Evolutionary conservation across 2,888 invertebrate species (phyloP).

Genomic region (Tetragonisca angustula): DNA sequence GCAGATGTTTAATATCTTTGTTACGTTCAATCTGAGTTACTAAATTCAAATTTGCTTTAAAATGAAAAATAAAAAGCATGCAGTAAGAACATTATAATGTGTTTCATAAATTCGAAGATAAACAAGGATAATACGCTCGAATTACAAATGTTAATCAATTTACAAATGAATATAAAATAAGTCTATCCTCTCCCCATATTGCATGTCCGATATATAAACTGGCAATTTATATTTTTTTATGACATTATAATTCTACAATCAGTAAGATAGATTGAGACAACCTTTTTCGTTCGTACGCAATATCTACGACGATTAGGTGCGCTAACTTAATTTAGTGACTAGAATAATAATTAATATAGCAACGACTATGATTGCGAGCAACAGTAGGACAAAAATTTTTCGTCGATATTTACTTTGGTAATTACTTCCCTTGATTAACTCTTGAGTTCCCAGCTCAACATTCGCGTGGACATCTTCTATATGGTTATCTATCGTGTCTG

Average conservation of each 20-base stretch:
- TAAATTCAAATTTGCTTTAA: slow-evolving; percentile 14
- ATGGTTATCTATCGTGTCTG: slow-evolving; percentile 93
- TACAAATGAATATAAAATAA: slow-evolving; percentile 67
- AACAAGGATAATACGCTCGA: slow-evolving; percentile 36
- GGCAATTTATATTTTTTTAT: slow-evolving; percentile 54
- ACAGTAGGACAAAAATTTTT: slow-evolving; percentile 89
- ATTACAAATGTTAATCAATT: slow-evolving; percentile 44
- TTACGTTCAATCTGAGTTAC: slow-evolving; percentile 27
- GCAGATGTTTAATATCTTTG: slow-evolving; percentile 27
- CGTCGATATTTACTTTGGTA: slow-evolving; percentile 91
- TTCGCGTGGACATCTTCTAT: slow-evolving; percentile 90
- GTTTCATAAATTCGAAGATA: slow-evolving; percentile 26
- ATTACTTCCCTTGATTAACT: slow-evolving; percentile 92
- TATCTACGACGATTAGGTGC: slow-evolving; percentile 72
- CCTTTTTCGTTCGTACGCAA: slow-evolving; percentile 72
- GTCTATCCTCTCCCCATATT: slow-evolving; percentile 70
- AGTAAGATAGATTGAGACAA: slow-evolving; percentile 77
- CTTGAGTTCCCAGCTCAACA: slow-evolving; percentile 91
- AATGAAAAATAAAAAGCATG: slow-evolving; percentile 18
- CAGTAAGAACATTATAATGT: slow-evolving; percentile 25
- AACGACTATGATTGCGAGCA: slow-evolving; percentile 88
- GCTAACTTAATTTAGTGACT: slow-evolving; percentile 83
- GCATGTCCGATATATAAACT: slow-evolving; percentile 56
- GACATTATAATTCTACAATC: slow-evolving; percentile 40
- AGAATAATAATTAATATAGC: slow-evolving; percentile 89